Conservation (phyloP, 2,888 invertebrate genomes). For the Neocrepidodera transversa region DNA sequence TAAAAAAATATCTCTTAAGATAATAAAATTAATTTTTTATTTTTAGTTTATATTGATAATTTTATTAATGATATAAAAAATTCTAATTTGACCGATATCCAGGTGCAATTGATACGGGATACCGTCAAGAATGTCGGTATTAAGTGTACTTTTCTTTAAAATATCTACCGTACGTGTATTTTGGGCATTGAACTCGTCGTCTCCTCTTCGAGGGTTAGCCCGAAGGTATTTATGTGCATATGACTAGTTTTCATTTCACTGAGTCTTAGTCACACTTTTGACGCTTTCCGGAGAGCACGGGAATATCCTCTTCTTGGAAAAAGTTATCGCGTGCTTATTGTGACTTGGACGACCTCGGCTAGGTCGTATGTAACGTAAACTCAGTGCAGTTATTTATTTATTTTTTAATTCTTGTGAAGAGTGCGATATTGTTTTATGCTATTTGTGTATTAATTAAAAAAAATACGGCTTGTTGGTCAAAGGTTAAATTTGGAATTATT, state of each 20-base stretch:
- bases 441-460: too few species aligned
- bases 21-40: too few species aligned
- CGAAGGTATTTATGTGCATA: constrained; percentile 49
- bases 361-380: neutral
- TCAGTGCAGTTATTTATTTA: neutral
- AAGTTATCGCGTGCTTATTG: constrained; percentile 8
- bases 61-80: too few species aligned
- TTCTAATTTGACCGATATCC: constrained; percentile 6
- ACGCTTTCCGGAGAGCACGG: neutral
- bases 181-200: constrained; percentile 44
- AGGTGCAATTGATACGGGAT: neutral
- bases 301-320: neutral
- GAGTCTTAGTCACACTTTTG: constrained; percentile 16
- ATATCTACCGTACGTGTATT: constrained; percentile 39
- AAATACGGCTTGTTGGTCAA: too few species aligned
- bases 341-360: constrained; percentile 2
- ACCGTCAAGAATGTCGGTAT: constrained; percentile 8
- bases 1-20: too few species aligned
- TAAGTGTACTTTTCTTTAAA: too few species aligned
- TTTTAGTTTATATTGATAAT: too few species aligned
- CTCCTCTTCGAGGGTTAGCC: constrained; percentile 36
- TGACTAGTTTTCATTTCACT: constrained; percentile 43
- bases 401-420: too few species aligned
- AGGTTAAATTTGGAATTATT: too few species aligned
- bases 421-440: too few species aligned